Evolutionary conservation across 2,797 vertebrate genomes (phyloP).

Genomic region (Danio albolineatus): DNA sequence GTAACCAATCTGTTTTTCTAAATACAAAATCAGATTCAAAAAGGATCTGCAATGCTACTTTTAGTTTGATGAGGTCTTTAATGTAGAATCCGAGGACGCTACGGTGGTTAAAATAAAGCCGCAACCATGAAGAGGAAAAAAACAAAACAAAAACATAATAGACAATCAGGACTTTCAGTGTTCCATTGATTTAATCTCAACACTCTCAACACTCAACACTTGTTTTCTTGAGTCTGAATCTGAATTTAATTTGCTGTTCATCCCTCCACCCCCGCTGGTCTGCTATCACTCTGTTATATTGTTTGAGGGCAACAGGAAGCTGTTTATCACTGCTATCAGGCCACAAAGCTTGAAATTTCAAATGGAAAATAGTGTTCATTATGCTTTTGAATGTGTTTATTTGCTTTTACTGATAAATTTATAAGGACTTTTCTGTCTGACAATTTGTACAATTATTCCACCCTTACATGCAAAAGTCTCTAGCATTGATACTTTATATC

Average conservation of each 20-base stretch:
- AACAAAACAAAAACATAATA: neutral
- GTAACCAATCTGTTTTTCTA: conserved; percentile 46
- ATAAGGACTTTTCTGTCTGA: neutral
- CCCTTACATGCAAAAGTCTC: too few species aligned
- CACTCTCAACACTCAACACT: too few species aligned
- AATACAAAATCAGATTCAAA: conserved; percentile 43
- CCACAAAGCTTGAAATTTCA: neutral
- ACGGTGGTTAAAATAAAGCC: conserved; percentile 21
- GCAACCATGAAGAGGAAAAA: too few species aligned
- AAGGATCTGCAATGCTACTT: conserved; percentile 42
- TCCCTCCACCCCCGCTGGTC: neutral
- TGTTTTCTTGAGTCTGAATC: conserved; percentile 24
- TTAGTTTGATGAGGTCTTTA: conserved; percentile 33
- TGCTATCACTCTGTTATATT: conserved; percentile 7
- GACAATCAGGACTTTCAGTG: conserved; percentile 18
- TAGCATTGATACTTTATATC: too few species aligned
- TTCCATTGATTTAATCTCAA: conserved; percentile 31
- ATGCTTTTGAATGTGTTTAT: neutral
- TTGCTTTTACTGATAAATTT: neutral
- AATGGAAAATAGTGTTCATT: neutral
- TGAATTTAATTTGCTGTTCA: conserved; percentile 1
- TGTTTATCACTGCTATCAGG: neutral
- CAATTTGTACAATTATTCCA: too few species aligned
- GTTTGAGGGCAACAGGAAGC: neutral
- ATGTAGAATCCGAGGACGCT: conserved; percentile 22